These are phyloP conservation scores for Psittacula cyanocephala DNA, from an alignment of 2,113 vertebrate species.

Conservation along the genomic window DNA sequence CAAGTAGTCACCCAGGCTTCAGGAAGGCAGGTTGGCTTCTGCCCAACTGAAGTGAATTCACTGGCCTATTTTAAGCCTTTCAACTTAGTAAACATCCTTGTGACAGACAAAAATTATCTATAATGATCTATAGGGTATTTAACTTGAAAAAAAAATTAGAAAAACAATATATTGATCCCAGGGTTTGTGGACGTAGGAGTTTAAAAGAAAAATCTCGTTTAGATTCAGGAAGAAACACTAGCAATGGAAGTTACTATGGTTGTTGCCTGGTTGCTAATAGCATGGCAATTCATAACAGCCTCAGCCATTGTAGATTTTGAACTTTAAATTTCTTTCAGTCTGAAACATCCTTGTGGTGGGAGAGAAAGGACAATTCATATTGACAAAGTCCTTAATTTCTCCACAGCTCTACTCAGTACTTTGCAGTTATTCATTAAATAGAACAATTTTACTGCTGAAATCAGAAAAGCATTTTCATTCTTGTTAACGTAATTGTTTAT, in stretches of 20 bases:
- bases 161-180: background rate
- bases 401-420: background rate
- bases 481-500: background rate
- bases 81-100: background rate
- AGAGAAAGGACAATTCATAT: background rate
- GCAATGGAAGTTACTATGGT: background rate
- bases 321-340: conserved; percentile 2
- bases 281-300: background rate
- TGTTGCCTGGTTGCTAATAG: conserved; percentile 38
- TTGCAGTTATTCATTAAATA: background rate
- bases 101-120: background rate
- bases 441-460: background rate
- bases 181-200: background rate
- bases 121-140: background rate
- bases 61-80: background rate
- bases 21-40: background rate
- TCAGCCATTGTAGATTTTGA: background rate
- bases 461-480: background rate
- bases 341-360: background rate
- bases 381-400: background rate
- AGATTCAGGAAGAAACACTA: background rate
- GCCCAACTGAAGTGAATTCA: background rate
- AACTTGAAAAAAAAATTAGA: background rate
- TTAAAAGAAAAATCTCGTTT: background rate
- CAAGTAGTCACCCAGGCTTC: background rate